Conservation (phyloP, 53 echinoderm and acorn worm species). For the Temnopleurus reevesii region DNA sequence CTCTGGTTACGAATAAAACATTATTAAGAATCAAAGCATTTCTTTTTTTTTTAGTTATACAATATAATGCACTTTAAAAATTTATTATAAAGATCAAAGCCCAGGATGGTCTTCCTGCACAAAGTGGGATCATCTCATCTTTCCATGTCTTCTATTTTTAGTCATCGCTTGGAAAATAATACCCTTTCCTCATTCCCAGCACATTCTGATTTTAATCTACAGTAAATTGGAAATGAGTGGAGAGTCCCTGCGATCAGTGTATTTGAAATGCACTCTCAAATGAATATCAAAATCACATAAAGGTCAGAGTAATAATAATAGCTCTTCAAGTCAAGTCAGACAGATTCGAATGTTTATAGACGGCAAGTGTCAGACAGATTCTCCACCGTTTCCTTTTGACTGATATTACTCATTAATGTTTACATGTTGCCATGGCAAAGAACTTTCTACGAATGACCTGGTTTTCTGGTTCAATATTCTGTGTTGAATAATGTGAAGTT, state of each 20-base stretch:
- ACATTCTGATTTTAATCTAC: constrained; percentile 17
- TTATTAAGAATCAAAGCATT: no score
- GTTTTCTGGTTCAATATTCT: neutral
- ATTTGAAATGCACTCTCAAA: neutral
- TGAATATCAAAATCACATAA: neutral
- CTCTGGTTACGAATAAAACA: no score
- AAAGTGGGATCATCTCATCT: neutral
- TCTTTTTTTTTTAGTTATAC: no score
- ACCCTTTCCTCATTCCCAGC: neutral
- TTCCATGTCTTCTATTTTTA: neutral
- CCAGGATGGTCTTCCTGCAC: no score
- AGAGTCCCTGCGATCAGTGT: neutral
- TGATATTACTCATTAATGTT: constrained; percentile 12
- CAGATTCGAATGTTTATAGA: neutral
- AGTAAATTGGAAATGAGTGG: constrained; percentile 8
- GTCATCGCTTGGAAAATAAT: neutral
- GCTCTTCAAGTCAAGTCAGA: neutral
- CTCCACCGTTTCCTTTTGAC: neutral
- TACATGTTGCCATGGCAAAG: constrained; percentile 6
- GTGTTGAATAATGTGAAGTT: neutral
- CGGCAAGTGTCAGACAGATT: neutral
- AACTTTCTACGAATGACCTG: neutral
- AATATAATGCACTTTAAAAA: no score
- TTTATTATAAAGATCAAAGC: no score
- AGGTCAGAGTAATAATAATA: constrained; percentile 1